phyloP scores from a whole-genome alignment of 2,113 vertebrate genomes.

The Syrmaticus mikado region DNA sequence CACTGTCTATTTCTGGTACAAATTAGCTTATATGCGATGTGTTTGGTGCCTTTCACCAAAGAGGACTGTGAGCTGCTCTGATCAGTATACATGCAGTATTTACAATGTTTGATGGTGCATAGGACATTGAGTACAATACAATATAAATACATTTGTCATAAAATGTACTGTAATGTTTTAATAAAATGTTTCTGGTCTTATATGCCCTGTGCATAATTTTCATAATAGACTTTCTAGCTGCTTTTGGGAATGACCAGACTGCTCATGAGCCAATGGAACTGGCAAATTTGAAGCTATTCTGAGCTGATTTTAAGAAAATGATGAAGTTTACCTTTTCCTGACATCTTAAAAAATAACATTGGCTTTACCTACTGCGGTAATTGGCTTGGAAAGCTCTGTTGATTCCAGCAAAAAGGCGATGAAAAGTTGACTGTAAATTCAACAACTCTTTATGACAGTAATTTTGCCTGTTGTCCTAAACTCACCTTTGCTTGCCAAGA shows the following conservation, averaged over 20 bases:
- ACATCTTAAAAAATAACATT: not conserved
- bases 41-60: not conserved
- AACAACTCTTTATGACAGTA: not conserved
- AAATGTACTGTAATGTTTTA: not conserved
- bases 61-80: not conserved
- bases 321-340: not conserved
- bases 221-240: rapidly evolving
- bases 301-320: not conserved
- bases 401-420: not conserved
- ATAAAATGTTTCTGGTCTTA: not conserved
- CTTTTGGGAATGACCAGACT: not conserved
- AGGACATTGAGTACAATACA: not conserved
- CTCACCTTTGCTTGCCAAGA: not conserved
- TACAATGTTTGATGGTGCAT: not conserved
- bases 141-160: not conserved
- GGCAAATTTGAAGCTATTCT: not conserved
- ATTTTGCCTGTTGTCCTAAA: not conserved
- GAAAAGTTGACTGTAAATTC: not conserved
- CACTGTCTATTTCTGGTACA: not conserved
- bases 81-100: not conserved
- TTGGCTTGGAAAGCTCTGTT: not conserved
- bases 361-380: not conserved
- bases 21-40: not conserved
- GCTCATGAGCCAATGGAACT: not conserved
- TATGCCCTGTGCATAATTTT: not conserved